phyloP scores from a whole-genome alignment of 1,140 invertebrate species.

The Planococcus citri region DNA sequence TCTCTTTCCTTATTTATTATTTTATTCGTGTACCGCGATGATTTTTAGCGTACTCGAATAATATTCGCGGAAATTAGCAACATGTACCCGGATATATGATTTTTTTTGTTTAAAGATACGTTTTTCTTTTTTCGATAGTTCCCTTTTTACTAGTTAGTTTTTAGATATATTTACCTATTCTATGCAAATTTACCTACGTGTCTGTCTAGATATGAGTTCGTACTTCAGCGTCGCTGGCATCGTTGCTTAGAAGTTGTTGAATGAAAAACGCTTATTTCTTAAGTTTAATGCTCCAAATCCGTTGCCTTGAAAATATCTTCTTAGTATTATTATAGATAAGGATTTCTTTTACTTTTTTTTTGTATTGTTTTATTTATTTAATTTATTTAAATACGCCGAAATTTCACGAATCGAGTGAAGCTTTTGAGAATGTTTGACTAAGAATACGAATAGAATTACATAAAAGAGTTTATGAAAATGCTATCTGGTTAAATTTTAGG shows the following conservation, averaged over 20 bases:
- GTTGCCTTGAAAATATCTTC: neutral
- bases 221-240: neutral
- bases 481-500: neutral
- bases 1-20: neutral
- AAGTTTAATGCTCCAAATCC: neutral
- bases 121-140: too few species aligned
- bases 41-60: too few species aligned
- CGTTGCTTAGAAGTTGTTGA: neutral
- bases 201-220: too few species aligned
- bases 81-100: too few species aligned
- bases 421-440: neutral
- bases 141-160: too few species aligned
- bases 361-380: too few species aligned
- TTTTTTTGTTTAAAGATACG: too few species aligned
- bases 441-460: neutral
- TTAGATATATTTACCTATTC: too few species aligned
- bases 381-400: neutral
- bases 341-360: neutral
- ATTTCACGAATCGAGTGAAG: neutral
- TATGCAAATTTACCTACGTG: too few species aligned
- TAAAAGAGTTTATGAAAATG: neutral
- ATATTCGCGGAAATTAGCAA: too few species aligned
- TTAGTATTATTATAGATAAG: neutral
- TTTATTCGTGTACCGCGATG: neutral
- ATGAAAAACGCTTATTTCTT: neutral